phyloP scores from a whole-genome alignment of 2,888 invertebrate species.

The Polymixis flavicincta region DNA sequence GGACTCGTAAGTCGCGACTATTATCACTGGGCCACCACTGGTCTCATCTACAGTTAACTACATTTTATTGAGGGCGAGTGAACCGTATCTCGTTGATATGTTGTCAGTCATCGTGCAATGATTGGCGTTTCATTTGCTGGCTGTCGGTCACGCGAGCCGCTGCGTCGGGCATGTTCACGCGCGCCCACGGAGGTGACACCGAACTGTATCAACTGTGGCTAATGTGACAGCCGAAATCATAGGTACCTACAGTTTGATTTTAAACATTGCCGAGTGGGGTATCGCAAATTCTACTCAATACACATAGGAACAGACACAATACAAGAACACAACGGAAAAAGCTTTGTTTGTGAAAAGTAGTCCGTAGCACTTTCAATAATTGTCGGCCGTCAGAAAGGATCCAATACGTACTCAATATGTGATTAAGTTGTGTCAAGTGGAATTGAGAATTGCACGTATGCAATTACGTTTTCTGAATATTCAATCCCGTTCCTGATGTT shows the following conservation, averaged over 20 bases:
- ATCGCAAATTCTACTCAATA: neutral
- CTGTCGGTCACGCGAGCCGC: neutral
- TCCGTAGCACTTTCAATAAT: neutral
- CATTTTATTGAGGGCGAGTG: neutral
- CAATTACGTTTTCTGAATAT: neutral
- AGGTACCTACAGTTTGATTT: neutral
- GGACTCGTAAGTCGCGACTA: too few species aligned
- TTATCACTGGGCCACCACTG: too few species aligned
- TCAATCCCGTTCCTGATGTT: neutral
- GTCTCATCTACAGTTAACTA: neutral
- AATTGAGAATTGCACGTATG: neutral
- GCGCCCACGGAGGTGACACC: neutral
- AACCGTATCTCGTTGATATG: neutral
- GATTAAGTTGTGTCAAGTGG: neutral
- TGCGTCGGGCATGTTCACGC: neutral
- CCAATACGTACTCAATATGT: neutral
- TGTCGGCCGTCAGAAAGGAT: neutral
- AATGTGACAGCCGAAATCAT: neutral
- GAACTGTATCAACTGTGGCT: neutral
- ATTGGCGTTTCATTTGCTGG: conserved; percentile 19
- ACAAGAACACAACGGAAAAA: neutral
- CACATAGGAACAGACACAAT: neutral
- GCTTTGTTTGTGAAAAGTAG: neutral
- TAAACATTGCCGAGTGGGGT: neutral
- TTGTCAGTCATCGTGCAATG: conserved; percentile 10